These are phyloP conservation scores for Oligia latruncula DNA, from an alignment of 2,888 invertebrate species.

Conservation along the genomic window DNA sequence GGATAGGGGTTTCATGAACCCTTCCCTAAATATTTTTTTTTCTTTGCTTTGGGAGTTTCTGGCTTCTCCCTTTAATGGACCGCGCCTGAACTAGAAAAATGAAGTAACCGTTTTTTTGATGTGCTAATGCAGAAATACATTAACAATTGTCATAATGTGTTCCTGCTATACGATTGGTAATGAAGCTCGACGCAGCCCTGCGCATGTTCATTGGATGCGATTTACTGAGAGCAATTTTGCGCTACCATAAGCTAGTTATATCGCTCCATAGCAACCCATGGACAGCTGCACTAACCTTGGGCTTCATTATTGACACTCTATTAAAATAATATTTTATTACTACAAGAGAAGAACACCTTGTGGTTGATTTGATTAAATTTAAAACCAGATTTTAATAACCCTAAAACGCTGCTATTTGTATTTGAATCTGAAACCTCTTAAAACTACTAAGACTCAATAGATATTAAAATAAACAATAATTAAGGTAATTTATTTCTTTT, in stretches of 20 bases:
- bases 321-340: not conserved
- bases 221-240: not conserved
- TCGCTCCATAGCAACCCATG: constrained; percentile 6
- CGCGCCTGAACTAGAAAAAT: constrained; percentile 41
- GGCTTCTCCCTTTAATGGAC: constrained; percentile 24
- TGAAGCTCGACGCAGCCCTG: constrained; percentile 11
- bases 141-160: constrained; percentile 37
- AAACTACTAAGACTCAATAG: not conserved
- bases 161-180: not conserved
- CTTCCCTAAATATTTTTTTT: not conserved
- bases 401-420: not conserved
- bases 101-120: not conserved
- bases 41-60: constrained; percentile 25
- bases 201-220: no score
- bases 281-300: not conserved
- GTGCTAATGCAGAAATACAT: constrained; percentile 38
- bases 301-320: constrained; percentile 17
- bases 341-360: not conserved
- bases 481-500: not conserved
- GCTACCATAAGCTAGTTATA: not conserved
- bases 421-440: not conserved
- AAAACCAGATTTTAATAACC: not conserved
- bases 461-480: not conserved
- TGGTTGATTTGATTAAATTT: not conserved
- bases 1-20: constrained; percentile 3